These are phyloP conservation scores for Corythornis vintsioides DNA, from an alignment of 2,113 vertebrate genomes.

Conservation along the genomic window DNA sequence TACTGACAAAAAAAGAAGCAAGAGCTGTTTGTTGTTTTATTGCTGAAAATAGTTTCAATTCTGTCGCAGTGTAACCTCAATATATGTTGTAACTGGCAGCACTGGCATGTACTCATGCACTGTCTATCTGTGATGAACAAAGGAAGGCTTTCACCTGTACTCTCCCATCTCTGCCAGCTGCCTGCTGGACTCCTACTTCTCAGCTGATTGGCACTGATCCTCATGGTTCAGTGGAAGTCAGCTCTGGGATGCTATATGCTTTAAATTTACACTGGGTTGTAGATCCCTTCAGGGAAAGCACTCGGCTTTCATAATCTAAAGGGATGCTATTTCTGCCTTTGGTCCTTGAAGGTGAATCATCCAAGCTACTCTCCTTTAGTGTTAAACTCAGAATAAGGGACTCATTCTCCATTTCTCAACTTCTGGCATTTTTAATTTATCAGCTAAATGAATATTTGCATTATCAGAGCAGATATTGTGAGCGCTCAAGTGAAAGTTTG, in stretches of 20 bases:
- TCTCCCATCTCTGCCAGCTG: background rate
- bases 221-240: background rate
- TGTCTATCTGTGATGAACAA: background rate
- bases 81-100: background rate
- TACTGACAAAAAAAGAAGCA: background rate
- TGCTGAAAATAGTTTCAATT: background rate
- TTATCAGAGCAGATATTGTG: background rate
- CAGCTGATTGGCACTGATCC: background rate
- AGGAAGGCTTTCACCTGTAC: background rate
- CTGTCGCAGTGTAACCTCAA: background rate
- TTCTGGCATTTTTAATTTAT: conserved; percentile 46
- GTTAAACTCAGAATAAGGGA: background rate
- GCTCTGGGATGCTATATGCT: background rate
- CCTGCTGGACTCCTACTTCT: background rate
- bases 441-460: background rate
- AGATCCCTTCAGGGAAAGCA: background rate
- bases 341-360: conserved; percentile 37
- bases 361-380: background rate
- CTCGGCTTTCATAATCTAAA: background rate
- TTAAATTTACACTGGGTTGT: background rate
- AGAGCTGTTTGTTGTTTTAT: background rate
- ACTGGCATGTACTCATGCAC: rapidly evolving
- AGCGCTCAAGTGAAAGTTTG: background rate
- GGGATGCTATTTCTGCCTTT: background rate
- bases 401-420: background rate